Percentiles rank a stretch among this genome's conserved stretches.
These are phyloP conservation scores for Numenius arquata DNA, from an alignment of 2,113 vertebrate genomes.

Conservation along the genomic window DNA sequence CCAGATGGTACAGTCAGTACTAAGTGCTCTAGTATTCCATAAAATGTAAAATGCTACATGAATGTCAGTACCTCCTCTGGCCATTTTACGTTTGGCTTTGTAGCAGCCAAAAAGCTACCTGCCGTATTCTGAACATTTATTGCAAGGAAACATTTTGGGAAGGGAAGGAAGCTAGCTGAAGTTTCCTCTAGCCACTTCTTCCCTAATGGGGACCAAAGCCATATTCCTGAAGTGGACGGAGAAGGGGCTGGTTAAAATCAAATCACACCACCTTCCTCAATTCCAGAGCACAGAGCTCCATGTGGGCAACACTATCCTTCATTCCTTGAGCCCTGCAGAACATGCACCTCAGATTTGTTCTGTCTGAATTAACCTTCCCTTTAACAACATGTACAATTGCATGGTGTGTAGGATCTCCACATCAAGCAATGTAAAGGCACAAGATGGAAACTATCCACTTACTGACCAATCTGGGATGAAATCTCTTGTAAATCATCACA, in stretches of 20 bases:
- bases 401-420: not conserved
- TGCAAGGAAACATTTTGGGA: not conserved
- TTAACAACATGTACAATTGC: not conserved
- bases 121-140: not conserved
- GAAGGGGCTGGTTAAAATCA: not conserved
- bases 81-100: not conserved
- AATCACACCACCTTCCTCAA: not conserved
- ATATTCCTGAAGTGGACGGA: not conserved
- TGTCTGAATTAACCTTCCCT: not conserved
- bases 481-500: not conserved
- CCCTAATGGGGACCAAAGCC: not conserved
- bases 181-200: not conserved
- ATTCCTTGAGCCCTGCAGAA: not conserved
- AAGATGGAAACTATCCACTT: not conserved
- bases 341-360: not conserved
- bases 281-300: not conserved
- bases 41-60: not conserved
- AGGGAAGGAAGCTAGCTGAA: not conserved
- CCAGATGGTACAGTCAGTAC: not conserved
- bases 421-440: not conserved
- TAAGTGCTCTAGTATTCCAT: not conserved
- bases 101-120: not conserved
- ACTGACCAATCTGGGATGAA: not conserved
- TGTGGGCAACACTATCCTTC: accelerated
- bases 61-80: not conserved